These are phyloP conservation scores for Corythornis cristatus DNA, from an alignment of 2,113 vertebrate species.

Conservation along the genomic window DNA sequence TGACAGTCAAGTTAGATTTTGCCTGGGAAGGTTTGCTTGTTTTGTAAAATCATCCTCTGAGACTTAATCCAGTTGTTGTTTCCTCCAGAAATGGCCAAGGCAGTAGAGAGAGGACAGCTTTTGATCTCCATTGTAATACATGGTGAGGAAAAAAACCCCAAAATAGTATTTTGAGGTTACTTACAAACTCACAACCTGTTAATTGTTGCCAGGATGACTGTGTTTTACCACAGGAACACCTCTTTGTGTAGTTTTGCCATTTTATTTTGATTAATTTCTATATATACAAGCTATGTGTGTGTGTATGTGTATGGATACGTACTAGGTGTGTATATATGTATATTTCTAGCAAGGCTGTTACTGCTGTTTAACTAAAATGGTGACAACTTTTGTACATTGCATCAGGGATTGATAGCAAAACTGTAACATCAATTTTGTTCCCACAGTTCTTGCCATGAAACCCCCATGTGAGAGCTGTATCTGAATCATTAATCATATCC, in stretches of 20 bases:
- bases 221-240: neutral
- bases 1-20: neutral
- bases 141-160: neutral
- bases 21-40: neutral
- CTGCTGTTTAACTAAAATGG: neutral
- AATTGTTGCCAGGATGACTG: neutral
- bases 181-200: neutral
- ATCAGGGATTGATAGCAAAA: neutral
- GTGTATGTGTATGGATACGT: neutral
- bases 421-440: neutral
- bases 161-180: neutral
- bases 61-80: neutral
- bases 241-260: neutral
- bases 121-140: neutral
- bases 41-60: neutral
- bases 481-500: slow-evolving; percentile 1
- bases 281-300: neutral
- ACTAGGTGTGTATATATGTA: neutral
- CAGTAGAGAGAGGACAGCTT: neutral
- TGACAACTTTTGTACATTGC: neutral
- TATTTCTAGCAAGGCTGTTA: neutral
- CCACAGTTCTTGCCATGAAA: neutral
- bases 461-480: neutral
- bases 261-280: neutral
- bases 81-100: neutral